Evolutionary conservation across 1,140 invertebrate genomes (phyloP), one percentile per base, ranked within the genome.

Genomic region (Brachionus rotundiformis): DNA sequence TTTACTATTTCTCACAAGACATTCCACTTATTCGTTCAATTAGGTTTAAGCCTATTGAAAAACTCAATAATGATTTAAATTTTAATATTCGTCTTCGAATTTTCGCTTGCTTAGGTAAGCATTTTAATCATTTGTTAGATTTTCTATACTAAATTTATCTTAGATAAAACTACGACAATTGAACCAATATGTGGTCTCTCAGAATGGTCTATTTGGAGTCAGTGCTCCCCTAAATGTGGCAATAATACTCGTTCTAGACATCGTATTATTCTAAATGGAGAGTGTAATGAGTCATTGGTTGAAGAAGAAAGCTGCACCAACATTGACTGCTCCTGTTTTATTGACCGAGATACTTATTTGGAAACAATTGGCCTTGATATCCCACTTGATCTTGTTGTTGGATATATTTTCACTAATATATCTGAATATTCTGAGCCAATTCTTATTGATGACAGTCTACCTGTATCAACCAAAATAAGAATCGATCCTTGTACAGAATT

Each of bases 401-500:
- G 79, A 31, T 65, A 36, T 2, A 81, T 81, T 19, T 10, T 29
- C n/a, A 81, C 63, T 41, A 39, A 79, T 49, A 10, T 41, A 23
- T 65, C 79, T 19, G 27, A 47, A 41, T 16, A 23, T 41, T 16
- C 19, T 49, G 36, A 44, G 19, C 19, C 36, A 19, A 29, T 81
- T 44, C 6, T 65, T 8, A 41, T 81, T 19, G 59, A 29, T 41
- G 79, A 81, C 19, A 65, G 7, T 8, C 5, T 81, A 41, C 11
- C 54, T 29, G 11, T 33, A 27, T 31, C 36, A 23, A 23, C 79
- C 3, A 29, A 16, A 27, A 33, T 81, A 27, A 36, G 11, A 31
- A 39, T 25, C 19, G 79, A 81, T 81, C 13, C 31, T n/a, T 81
- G 79, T 8, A 65, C 79, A 8, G 27, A 65, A 65, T 29, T 81